Evolutionary conservation across 1,140 invertebrate genomes (phyloP), one percentile per base, ranked within the genome.

Genomic region (Procambarus clarkii): DNA sequence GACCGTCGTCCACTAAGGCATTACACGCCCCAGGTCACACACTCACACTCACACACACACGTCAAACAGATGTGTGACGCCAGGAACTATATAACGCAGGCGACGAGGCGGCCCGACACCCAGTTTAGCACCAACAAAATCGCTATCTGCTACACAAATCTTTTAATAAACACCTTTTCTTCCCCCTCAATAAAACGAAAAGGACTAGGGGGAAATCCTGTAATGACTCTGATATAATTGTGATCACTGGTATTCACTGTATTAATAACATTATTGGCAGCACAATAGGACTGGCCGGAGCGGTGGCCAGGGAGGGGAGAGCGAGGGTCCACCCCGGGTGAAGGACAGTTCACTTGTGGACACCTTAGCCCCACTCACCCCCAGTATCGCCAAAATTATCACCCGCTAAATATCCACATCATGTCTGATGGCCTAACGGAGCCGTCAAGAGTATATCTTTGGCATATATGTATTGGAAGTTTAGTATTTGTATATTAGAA

Each of bases 161-260:
- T 69, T 69, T 69, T 21, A 0, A 69, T 69, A 69, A 69, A 69
- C 64, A 69, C 15, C 34, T 74, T 74, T 34, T 34, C 69, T 34
- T 34, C n/a, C n/a, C 5, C 11, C 69, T 71, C 69, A 24, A 24
- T 34, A 34, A 34, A 74, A 74, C 24, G 8, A 34, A 34, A 24
- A 74, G 7, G 15, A 8, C 7, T 21, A 1, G 21, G 69, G 69
- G 69, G 69, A 74, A 11, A 74, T 74, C 69, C 24, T 74, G 8
- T 64, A 8, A 74, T 21, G 24, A 2, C 24, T 74, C 1, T 64
- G 13, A 64, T 34, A 74, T 74, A 74, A 21, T 74, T 34, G n/a
- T 74, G n/a, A 74, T 24, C 69, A 74, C 69, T 74, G 8, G 69
- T 74, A 74, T 74, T 74, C 69, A 74, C 69, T 74, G 69, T 74